Evolutionary conservation across 1,140 invertebrate genomes (phyloP).

Genomic region (Temnothorax longispinosus): DNA sequence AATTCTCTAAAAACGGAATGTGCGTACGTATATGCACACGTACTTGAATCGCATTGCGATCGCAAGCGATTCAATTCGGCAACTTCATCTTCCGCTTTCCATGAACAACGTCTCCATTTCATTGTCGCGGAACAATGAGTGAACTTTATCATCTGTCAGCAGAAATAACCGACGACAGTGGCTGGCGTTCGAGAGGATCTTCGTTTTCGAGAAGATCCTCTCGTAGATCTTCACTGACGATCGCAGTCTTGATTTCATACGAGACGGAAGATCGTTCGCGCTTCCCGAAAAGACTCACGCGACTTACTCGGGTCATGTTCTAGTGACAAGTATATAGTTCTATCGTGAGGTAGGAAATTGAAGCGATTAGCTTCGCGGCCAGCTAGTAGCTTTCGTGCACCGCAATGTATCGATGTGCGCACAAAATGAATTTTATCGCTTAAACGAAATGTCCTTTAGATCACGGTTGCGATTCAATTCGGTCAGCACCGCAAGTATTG

Average conservation of each 20-base stretch:
- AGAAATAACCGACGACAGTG: not conserved
- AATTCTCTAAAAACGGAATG: not conserved
- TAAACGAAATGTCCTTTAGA: not conserved
- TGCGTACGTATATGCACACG: not conserved
- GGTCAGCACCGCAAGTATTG: not conserved
- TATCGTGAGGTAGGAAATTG: constrained; percentile 9
- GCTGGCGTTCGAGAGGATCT: not conserved
- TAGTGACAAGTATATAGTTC: not conserved
- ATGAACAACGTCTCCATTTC: constrained; percentile 1
- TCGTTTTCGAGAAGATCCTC: not conserved
- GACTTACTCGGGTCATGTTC: constrained; percentile 23
- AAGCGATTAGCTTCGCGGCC: constrained; percentile 29
- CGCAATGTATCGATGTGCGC: constrained; percentile 3
- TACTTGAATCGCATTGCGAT: not conserved
- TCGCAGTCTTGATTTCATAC: constrained; percentile 5
- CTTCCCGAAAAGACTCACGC: not conserved
- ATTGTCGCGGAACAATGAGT: not conserved
- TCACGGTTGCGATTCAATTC: not conserved
- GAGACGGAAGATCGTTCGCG: not conserved
- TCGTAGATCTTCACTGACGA: not conserved
- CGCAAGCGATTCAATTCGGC: not conserved
- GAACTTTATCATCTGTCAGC: not conserved
- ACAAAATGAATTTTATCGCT: constrained; percentile 14
- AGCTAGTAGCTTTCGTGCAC: not conserved
- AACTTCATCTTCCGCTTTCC: not conserved